Evolutionary conservation across 2,113 vertebrate genomes (phyloP), one percentile per base, ranked within the genome.

Genomic region (Dasyprocta punctata): DNA sequence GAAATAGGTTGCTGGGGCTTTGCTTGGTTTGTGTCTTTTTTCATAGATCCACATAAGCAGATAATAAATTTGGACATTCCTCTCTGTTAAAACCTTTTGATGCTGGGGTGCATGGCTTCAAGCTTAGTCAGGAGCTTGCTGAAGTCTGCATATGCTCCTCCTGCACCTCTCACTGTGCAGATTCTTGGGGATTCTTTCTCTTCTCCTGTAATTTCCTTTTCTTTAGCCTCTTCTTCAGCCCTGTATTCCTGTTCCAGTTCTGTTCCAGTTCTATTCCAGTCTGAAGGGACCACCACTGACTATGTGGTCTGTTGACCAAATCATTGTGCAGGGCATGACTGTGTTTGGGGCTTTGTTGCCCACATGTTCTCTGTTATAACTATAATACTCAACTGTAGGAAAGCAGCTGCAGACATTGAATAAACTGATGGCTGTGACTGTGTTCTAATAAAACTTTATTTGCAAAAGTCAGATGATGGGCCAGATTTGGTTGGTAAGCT

Each of bases 401-500:
- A 60, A 63, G 58, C 17, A 93, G 65, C 65, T 38, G 2, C 3
- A 44, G 85, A 54, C 19, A 56, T 30, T 61, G 60, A 3, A 7
- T 44, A 77, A 58, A 49, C 19, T 41, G 88, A 78, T 33, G 77
- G 28, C 28, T 78, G 30, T 36, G 47, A 19, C 8, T 33, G 44
- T 78, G 77, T 78, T 78, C 77, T 78, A 78, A 78, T 78, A 78
- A 94, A 78, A 73, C 61, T 81, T 97, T 77, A 94, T 85, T 93
- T 41, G 67, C 38, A 87, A 73, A 47, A 71, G 84, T 52, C 54
- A 89, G 28, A 41, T 13, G 1, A 49, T 49, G 20, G 44, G 1
- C 38, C 38, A 80, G 30, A 83, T 89, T 94, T 85, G 14, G 54
- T 73, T 38, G n/a, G 44, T 49, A 30, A 41, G 28, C 2, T 56